Percentiles rank a stretch among this genome's conserved stretches.
Evolutionary conservation across 2,888 invertebrate genomes (phyloP).

Genomic region (Aspidiotus rigidus): DNA sequence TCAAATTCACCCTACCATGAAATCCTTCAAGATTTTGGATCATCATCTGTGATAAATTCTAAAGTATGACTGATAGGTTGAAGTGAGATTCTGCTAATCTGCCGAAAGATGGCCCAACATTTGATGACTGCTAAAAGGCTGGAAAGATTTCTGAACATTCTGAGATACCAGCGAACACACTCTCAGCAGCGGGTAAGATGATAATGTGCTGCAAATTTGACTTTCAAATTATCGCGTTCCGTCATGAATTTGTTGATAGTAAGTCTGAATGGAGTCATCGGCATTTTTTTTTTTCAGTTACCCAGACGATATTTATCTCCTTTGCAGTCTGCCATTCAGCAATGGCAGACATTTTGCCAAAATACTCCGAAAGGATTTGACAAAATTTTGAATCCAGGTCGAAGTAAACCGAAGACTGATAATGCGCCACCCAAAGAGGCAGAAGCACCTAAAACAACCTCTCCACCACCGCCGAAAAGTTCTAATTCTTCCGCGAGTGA

Average conservation of each 20-base stretch:
- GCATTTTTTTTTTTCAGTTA: conserved; percentile 12
- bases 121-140: conserved; percentile 19
- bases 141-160: conserved; percentile 16
- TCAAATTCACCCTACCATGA: no score
- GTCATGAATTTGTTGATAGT: not conserved
- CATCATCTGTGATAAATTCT: no score
- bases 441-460: conserved; percentile 6
- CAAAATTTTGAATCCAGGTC: conserved; percentile 58
- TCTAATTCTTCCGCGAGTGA: not conserved
- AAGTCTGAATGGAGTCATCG: no score
- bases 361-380: conserved; percentile 89
- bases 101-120: conserved; percentile 16
- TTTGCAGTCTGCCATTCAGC: conserved; percentile 52
- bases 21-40: no score
- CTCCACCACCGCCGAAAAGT: not conserved
- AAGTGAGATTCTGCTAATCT: no score
- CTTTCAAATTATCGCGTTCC: not conserved
- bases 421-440: conserved; percentile 17
- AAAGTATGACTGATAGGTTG: no score
- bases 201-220: not conserved
- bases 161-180: conserved; percentile 18
- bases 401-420: not conserved
- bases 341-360: conserved; percentile 59
- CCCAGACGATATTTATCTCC: conserved; percentile 41
- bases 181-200: conserved; percentile 5